A percentile compares a stretch with the other conserved stretches of the same genome.
Evolutionary conservation across 2,888 invertebrate genomes (phyloP).

Genomic region (Eretmocerus hayati): DNA sequence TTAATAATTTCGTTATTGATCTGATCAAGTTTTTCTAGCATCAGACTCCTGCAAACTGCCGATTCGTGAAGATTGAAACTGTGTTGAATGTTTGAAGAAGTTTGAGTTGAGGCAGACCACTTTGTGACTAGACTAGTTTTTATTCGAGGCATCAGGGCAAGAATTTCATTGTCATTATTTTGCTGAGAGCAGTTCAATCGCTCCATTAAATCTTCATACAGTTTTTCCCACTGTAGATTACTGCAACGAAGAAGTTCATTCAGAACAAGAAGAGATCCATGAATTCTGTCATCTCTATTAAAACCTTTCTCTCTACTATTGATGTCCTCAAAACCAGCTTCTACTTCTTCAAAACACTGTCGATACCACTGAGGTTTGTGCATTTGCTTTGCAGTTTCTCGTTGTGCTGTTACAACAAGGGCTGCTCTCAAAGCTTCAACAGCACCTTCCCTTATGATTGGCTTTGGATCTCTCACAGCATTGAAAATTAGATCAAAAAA

Average conservation of each 20-base stretch:
- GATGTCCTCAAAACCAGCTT: slow-evolving; percentile 67
- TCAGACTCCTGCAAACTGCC: slow-evolving; percentile 73
- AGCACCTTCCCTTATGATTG: slow-evolving; percentile 84
- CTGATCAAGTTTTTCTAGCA: slow-evolving; percentile 75
- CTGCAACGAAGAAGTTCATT: slow-evolving; percentile 90
- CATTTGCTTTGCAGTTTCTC: slow-evolving; percentile 85
- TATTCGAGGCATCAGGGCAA: slow-evolving; percentile 56
- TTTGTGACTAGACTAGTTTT: slow-evolving; percentile 55
- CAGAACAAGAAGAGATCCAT: slow-evolving; percentile 85
- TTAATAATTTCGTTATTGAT: slow-evolving; percentile 74
- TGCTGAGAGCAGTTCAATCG: slow-evolving; percentile 47
- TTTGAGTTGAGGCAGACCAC: slow-evolving; percentile 36
- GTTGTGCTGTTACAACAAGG: slow-evolving; percentile 86
- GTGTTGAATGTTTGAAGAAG: slow-evolving; percentile 31
- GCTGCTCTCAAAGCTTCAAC: slow-evolving; percentile 93
- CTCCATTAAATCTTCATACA: slow-evolving; percentile 66
- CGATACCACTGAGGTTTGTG: slow-evolving; percentile 85
- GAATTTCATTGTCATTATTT: slow-evolving; percentile 50
- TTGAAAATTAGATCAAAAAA: slow-evolving; percentile 92
- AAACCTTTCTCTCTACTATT: slow-evolving; percentile 66
- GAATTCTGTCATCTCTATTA: slow-evolving; percentile 82
- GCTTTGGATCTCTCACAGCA: slow-evolving; percentile 85
- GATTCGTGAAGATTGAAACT: slow-evolving; percentile 67
- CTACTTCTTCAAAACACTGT: slow-evolving; percentile 87
- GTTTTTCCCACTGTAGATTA: slow-evolving; percentile 79